Evolutionary conservation across 2,888 invertebrate genomes (phyloP).

Genomic region (Cheilosia urbana): DNA sequence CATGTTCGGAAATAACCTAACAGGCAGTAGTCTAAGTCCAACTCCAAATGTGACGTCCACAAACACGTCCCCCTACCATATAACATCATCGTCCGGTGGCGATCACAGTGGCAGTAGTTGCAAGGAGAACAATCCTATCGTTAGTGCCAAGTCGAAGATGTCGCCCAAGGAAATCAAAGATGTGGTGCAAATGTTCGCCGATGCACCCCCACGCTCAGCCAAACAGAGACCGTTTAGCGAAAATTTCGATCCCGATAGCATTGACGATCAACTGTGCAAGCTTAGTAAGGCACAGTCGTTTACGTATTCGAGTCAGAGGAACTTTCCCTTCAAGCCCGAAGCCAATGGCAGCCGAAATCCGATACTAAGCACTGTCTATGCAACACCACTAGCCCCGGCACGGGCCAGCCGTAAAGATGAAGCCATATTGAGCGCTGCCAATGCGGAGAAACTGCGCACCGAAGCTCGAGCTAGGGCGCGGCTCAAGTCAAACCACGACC

Average conservation of each 20-base stretch:
- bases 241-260: slow-evolving; percentile 79
- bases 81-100: slow-evolving; percentile 76
- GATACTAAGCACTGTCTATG: slow-evolving; percentile 78
- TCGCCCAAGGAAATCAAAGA: slow-evolving; percentile 77
- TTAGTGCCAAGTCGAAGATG: slow-evolving; percentile 77
- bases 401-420: slow-evolving; percentile 81
- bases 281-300: slow-evolving; percentile 83
- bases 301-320: slow-evolving; percentile 75
- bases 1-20: slow-evolving; percentile 79
- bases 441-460: slow-evolving; percentile 86
- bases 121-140: slow-evolving; percentile 77
- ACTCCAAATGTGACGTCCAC: slow-evolving; percentile 81
- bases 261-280: slow-evolving; percentile 79
- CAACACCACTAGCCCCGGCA: slow-evolving; percentile 85
- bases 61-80: slow-evolving; percentile 82
- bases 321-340: slow-evolving; percentile 47
- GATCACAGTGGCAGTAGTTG: slow-evolving; percentile 73
- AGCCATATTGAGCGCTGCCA: slow-evolving; percentile 77
- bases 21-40: slow-evolving; percentile 80
- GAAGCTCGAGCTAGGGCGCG: slow-evolving; percentile 88
- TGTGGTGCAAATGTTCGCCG: slow-evolving; percentile 76
- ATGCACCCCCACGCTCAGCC: slow-evolving; percentile 73
- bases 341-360: slow-evolving; percentile 26
- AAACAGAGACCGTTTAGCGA: slow-evolving; percentile 83
- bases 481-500: slow-evolving; percentile 89